Conservation (phyloP, 2,797 vertebrate genomes). For the Spinus olivaceus region DNA sequence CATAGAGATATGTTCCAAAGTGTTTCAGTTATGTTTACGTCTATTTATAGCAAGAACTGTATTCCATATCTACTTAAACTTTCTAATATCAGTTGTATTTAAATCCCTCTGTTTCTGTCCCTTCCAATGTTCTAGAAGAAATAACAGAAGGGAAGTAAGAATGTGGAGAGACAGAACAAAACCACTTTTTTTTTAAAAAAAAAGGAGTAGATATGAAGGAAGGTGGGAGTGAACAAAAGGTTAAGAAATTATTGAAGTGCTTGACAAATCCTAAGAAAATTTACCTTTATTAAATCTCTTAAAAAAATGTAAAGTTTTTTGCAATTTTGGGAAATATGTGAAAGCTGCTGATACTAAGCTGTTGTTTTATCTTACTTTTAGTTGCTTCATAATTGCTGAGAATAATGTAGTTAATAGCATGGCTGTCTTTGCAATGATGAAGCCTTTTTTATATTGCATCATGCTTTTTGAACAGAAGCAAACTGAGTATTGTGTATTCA, state of each 20-base stretch:
- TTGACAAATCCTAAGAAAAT: not conserved
- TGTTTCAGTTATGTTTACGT: not conserved
- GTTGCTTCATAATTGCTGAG: not conserved
- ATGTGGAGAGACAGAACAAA: not conserved
- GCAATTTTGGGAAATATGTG: not conserved
- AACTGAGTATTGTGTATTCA: not conserved
- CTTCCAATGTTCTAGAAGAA: not conserved
- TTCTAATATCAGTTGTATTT: not conserved
- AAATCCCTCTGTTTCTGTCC: not conserved
- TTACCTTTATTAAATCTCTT: not conserved
- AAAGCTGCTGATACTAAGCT: not conserved
- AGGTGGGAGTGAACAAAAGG: not conserved
- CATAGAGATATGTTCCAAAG: not conserved
- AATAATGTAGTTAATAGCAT: not conserved
- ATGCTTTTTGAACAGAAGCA: not conserved
- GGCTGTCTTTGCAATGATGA: not conserved
- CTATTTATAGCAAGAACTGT: not conserved
- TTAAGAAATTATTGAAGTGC: not conserved
- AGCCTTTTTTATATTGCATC: not conserved
- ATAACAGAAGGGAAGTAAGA: not conserved
- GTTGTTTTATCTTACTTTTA: not conserved
- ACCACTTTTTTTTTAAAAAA: not conserved
- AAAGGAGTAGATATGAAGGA: not conserved
- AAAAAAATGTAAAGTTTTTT: not conserved
- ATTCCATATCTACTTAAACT: not conserved